These are phyloP conservation scores for Butastur rufipennis DNA, from an alignment of 2,113 vertebrate genomes.

Conservation along the genomic window DNA sequence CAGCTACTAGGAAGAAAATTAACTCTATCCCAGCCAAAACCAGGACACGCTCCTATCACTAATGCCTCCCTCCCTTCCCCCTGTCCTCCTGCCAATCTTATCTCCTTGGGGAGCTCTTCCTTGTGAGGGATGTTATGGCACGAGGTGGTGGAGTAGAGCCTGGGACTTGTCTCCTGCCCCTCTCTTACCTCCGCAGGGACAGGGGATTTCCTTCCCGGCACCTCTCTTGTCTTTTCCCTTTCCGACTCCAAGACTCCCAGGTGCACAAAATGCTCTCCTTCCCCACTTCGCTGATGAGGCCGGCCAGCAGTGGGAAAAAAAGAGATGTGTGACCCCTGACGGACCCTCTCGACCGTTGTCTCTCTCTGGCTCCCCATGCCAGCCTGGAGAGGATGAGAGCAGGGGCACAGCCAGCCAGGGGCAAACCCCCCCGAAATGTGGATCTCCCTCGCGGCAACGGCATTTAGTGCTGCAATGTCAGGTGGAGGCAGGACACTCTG, in stretches of 20 bases:
- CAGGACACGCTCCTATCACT: neutral
- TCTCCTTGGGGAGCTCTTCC: neutral
- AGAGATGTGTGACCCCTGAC: neutral
- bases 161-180: neutral
- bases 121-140: neutral
- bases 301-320: neutral
- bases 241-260: neutral
- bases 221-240: neutral
- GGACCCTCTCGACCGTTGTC: neutral
- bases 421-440: neutral
- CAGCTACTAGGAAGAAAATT: no score
- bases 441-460: neutral
- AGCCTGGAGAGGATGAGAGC: neutral
- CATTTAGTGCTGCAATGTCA: neutral
- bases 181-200: neutral
- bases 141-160: neutral
- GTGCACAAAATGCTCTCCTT: neutral
- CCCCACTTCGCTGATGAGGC: neutral
- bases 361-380: fast-evolving
- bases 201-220: neutral
- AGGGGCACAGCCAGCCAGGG: neutral
- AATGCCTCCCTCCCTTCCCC: neutral
- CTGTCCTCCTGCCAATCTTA: neutral
- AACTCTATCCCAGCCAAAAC: no score
- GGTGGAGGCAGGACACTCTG: neutral